phyloP scores from a whole-genome alignment of 2,113 vertebrate species.

The Canis aureus region DNA sequence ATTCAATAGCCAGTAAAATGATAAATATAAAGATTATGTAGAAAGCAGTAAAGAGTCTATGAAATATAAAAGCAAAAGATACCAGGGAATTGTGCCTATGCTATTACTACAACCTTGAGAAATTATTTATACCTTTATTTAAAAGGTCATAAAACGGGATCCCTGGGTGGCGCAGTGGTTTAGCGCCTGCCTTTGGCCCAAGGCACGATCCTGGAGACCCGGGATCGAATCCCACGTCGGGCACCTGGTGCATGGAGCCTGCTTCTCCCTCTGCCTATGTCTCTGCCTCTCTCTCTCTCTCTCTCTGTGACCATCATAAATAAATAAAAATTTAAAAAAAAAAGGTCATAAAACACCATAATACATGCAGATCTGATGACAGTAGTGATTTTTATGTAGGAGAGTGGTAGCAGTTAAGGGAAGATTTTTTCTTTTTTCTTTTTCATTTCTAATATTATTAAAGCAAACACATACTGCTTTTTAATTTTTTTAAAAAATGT shows the following conservation, averaged over 20 bases:
- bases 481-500: neutral
- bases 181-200: no score
- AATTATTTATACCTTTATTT: neutral
- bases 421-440: neutral
- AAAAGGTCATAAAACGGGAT: neutral
- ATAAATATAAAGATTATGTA: slow-evolving; percentile 4
- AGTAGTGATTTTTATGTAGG: neutral
- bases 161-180: no score
- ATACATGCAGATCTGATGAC: neutral
- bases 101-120: neutral
- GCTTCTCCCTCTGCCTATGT: no score
- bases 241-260: no score
- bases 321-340: neutral
- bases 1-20: neutral
- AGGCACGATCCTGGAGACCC: no score
- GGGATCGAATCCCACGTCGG: no score
- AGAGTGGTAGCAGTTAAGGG: neutral
- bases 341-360: neutral
- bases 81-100: neutral
- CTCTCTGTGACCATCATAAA: no score
- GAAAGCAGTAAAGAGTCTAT: neutral
- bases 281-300: no score
- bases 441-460: slow-evolving; percentile 41
- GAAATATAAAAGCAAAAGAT: slow-evolving; percentile 3
- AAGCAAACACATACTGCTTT: neutral